These are phyloP conservation scores for Heterohyrax brucei DNA, from an alignment of 2,797 vertebrate genomes.

Conservation along the genomic window DNA sequence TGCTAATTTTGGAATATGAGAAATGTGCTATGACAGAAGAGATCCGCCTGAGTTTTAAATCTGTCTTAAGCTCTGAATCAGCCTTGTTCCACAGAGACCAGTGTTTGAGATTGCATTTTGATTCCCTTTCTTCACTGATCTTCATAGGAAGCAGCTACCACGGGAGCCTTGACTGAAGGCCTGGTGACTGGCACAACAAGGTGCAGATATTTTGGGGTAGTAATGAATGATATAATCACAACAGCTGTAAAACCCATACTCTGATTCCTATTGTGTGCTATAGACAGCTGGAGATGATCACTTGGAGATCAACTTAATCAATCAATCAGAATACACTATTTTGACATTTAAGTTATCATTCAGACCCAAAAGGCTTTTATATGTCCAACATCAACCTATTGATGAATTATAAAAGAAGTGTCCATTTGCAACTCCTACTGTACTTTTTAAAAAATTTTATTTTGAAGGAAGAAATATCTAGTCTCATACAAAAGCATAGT, in stretches of 20 bases:
- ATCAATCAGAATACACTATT: not conserved
- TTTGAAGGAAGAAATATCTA: not conserved
- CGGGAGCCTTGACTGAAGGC: not conserved
- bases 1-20: not conserved
- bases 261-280: not conserved
- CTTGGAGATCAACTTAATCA: not conserved
- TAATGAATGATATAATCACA: constrained; percentile 1
- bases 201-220: not conserved
- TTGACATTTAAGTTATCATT: constrained; percentile 7
- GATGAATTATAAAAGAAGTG: not conserved
- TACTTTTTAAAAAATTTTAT: not conserved
- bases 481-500: not conserved
- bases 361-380: not conserved
- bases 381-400: not conserved
- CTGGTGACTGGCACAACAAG: not conserved
- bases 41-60: not conserved
- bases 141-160: not conserved
- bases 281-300: not conserved
- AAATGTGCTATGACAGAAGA: not conserved
- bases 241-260: not conserved
- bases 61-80: not conserved
- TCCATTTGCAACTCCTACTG: not conserved
- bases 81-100: not conserved
- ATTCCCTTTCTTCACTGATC: not conserved
- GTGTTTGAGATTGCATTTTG: not conserved